Base-by-base conservation (phyloP, 2,113 vertebrate genomes). In the Trematomus loennbergii region DNA sequence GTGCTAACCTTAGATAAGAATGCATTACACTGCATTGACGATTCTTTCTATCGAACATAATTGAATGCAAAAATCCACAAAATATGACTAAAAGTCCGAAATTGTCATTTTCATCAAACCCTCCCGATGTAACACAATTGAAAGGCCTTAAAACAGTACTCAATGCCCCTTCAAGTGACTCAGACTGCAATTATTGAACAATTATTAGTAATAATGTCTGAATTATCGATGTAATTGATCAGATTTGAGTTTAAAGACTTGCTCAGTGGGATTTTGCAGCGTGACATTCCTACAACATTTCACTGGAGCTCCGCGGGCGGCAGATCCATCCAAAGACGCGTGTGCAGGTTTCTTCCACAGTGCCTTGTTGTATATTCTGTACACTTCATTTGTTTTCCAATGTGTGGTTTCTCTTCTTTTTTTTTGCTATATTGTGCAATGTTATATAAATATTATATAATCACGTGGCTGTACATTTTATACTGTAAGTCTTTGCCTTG, bases 231-330 rank as follows among this genome's bases (percentile, higher is more conserved):
- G 62, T 0, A 12, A 18, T 18, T 57, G 15, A 7, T 20, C 58
- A 29, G 9, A 1, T 9, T 60, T 29, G 1, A 61, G 36, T 20
- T 7, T 75, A 58, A 22, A 61, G 76, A 57, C 46, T 50, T 52
- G 65, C 48, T 63, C 36, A 3, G 71, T 1, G 4, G 65, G 67
- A 73, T 48, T 0, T 63, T 53, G 67, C 81, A 13, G 62, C 11
- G 72, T 33, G 15, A 83, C 87, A 79, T 84, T 89, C 84, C 84
- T 66, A 25, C 61, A 71, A 66, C 63, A 73, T 89, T 93, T 95
- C 91, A 77, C 84, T 80, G 94, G 96, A 96, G 90, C 3, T 96
- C 97, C 97, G 97, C 97, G 79, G 98, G 97, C 97, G 95, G 98
- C 95, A 88, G 94, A 94, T 96, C 94, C 92, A 91, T 75, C 74